Evolutionary conservation across 1,140 invertebrate genomes (phyloP).

Genomic region (Papilio dardanus): DNA sequence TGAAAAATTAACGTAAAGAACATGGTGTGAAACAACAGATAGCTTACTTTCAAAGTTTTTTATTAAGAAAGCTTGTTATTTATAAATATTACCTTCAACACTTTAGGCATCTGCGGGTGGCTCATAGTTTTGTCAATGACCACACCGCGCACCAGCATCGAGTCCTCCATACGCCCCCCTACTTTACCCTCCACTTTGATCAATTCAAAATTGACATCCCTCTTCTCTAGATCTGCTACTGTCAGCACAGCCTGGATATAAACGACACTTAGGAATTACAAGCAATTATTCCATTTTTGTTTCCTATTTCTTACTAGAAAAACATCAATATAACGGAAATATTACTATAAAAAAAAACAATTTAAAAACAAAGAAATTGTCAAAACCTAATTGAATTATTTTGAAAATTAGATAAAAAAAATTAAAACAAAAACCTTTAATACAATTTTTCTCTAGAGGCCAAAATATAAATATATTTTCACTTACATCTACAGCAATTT

Average conservation of each 20-base stretch:
- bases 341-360: no score
- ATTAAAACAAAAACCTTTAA: not conserved
- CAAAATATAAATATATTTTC: no score
- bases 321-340: no score
- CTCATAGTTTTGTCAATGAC: constrained; percentile 99
- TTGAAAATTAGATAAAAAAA: no score
- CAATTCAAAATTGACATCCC: constrained; percentile 99
- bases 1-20: no score
- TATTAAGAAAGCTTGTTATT: not conserved
- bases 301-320: not conserved
- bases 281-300: not conserved
- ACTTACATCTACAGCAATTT: constrained; percentile 97
- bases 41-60: no score
- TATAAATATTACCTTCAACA: constrained; percentile 89
- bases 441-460: no score
- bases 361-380: no score
- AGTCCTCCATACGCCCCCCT: constrained; percentile 98
- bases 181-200: constrained; percentile 99
- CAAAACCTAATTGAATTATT: no score
- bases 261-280: not conserved
- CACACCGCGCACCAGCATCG: constrained; percentile 97
- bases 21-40: no score
- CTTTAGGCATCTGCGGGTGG: constrained; percentile 99
- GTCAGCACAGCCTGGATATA: constrained; percentile 93
- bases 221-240: constrained; percentile 96